Conservation (phyloP, 1,140 invertebrate species). For the Metopolophium dirhodum region DNA sequence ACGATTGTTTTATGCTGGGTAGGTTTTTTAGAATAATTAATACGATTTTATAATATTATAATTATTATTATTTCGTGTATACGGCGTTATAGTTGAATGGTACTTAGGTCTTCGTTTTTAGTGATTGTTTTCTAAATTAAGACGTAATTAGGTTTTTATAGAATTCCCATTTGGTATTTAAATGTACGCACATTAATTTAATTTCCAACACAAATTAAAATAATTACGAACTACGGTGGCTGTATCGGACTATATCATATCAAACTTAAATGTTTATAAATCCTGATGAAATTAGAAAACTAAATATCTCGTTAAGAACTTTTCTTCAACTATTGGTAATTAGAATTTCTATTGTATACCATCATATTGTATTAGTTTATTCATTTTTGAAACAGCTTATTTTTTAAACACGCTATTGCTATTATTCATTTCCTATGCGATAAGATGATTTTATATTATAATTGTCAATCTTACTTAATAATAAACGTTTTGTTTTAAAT, state of each 20-base stretch:
- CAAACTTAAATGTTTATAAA: neutral
- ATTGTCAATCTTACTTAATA: neutral
- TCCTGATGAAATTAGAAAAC: neutral
- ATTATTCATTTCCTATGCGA: neutral
- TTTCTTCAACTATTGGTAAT: neutral
- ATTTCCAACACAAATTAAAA: neutral
- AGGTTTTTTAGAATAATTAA: slow-evolving; percentile 24
- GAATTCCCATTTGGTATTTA: neutral
- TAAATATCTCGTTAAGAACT: neutral
- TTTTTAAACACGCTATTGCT: neutral
- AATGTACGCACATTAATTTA: neutral
- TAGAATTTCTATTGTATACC: neutral
- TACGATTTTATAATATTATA: slow-evolving; percentile 13
- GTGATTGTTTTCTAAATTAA: neutral
- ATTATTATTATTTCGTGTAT: neutral
- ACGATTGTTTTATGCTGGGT: slow-evolving; percentile 33
- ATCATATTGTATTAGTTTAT: neutral
- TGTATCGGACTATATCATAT: neutral
- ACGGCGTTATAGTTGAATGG: neutral
- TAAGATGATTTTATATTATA: neutral
- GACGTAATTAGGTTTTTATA: neutral
- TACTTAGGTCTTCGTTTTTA: neutral
- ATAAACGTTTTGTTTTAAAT: neutral
- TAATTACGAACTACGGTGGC: neutral
- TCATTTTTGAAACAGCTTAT: neutral